These are phyloP conservation scores for Drosophila arawakana DNA, from an alignment of 1,140 invertebrate species.

Conservation along the genomic window DNA sequence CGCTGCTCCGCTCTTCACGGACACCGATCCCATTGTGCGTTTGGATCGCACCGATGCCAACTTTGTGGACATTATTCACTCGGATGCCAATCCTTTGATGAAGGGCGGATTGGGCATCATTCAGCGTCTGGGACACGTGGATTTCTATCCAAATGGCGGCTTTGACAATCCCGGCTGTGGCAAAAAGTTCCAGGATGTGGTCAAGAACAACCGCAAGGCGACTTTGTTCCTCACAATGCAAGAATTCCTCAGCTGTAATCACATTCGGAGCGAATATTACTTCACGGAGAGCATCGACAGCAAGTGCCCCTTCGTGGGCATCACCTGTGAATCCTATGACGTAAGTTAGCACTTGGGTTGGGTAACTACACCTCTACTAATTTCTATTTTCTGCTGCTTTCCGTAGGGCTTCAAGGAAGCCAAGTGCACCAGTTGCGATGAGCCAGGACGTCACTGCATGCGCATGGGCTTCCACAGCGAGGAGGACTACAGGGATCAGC, in stretches of 20 bases:
- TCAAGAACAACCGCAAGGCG: constrained; percentile 86
- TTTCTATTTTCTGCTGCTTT: not conserved
- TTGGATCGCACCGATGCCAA: constrained; percentile 93
- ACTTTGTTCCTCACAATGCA: constrained; percentile 88
- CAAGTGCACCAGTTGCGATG: constrained; percentile 90
- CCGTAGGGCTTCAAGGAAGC: constrained; percentile 89
- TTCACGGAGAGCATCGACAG: constrained; percentile 94
- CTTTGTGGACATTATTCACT: constrained; percentile 95
- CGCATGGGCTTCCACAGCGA: constrained; percentile 89
- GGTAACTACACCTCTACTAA: not conserved
- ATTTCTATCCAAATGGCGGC: constrained; percentile 96
- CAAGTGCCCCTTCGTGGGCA: constrained; percentile 90
- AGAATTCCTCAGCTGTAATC: constrained; percentile 93
- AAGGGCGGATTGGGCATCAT: constrained; percentile 93
- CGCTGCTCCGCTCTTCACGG: constrained; percentile 95
- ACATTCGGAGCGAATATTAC: constrained; percentile 92
- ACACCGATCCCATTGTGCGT: constrained; percentile 91
- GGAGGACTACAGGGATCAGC: constrained; percentile 85
- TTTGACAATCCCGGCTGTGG: constrained; percentile 93
- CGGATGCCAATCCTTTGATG: constrained; percentile 92
- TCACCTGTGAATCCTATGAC: constrained; percentile 92
- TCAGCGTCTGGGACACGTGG: constrained; percentile 93
- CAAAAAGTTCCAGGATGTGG: constrained; percentile 88
- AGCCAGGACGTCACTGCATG: constrained; percentile 88
- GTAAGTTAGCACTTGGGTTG: constrained; percentile 68